These are phyloP conservation scores for Emys orbicularis DNA, from an alignment of 2,797 vertebrate genomes.

Conservation along the genomic window DNA sequence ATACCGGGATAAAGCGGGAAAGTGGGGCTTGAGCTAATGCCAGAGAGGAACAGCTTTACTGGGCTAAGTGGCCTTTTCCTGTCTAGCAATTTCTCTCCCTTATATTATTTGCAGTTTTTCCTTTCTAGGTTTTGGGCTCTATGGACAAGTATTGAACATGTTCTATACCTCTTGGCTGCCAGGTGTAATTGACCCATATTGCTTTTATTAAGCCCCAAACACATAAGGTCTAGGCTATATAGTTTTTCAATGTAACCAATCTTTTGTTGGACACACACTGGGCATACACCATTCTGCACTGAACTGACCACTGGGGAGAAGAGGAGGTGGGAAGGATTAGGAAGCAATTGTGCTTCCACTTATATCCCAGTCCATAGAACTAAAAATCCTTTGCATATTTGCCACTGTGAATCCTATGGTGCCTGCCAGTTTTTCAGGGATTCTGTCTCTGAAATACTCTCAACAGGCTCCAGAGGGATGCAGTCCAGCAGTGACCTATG, in stretches of 20 bases:
- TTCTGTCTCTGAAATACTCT: not conserved
- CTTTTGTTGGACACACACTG: not conserved
- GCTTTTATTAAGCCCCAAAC: not conserved
- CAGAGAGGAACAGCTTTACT: not conserved
- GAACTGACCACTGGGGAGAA: not conserved
- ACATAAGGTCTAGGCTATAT: not conserved
- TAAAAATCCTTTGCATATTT: not conserved
- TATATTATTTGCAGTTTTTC: not conserved
- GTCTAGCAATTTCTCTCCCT: not conserved
- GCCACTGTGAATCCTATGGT: not conserved
- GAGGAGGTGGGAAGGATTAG: not conserved
- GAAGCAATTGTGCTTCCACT: not conserved
- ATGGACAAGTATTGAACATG: not conserved
- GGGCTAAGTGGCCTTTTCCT: not conserved
- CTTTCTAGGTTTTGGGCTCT: not conserved
- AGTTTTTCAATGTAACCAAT: not conserved
- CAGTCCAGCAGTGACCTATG: not conserved
- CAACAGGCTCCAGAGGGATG: not conserved
- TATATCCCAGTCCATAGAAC: no score
- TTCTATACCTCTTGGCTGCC: fast-evolving
- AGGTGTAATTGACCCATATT: not conserved
- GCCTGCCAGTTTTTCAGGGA: not conserved
- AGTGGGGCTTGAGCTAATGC: not conserved
- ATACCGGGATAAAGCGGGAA: not conserved
- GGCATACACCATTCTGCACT: not conserved